Evolutionary conservation across 2,888 invertebrate species (phyloP), one percentile per base, ranked within the genome.

Genomic region (Megamerina dolium): DNA sequence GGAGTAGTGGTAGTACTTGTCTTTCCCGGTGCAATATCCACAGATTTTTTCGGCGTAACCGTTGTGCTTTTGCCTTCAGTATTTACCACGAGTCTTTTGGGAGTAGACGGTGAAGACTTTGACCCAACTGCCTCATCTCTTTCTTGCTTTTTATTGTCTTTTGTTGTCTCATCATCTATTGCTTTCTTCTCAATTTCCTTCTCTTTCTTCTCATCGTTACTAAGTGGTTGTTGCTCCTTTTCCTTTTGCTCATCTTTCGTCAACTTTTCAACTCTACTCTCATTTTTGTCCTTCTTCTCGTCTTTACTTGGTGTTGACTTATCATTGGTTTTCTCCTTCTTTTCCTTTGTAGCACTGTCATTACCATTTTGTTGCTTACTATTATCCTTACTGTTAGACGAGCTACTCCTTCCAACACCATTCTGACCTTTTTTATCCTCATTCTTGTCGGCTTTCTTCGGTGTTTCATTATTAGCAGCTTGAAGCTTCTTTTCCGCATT

Each of bases 351-450:
- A 12, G 13, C 14, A 5, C 13, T 5, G 8, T 31, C 27, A 27
- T 37, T 26, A 12, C 42, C 49, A 45, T 50, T 51, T 45, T 46
- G 49, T 2, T 47, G 48, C 26, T 51, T 49, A 33, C 50, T 52
- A 39, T 51, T 55, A 5, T 41, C 38, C 21, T 50, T 49, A 29
- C 45, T 48, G 27, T 48, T 56, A 16, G 34, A 40, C 18, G n/a
- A n/a, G n/a, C n/a, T n/a, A n/a, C n/a, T n/a, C n/a, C 54, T 65
- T 20, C 38, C 49, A 17, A 50, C 55, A 8, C 67, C 64, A 43
- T 66, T 70, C 27, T 58, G 60, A 17, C 30, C 47, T 38, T 60
- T 65, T 38, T 62, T 64, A 2, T 62, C 57, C 0, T 60, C 60
- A 8, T 41, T 49, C 26, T 58, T 59, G 17, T 51, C 38, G 17